These are phyloP conservation scores for Spodoptera frugiperda DNA, from an alignment of 1,140 invertebrate species.

Conservation along the genomic window DNA sequence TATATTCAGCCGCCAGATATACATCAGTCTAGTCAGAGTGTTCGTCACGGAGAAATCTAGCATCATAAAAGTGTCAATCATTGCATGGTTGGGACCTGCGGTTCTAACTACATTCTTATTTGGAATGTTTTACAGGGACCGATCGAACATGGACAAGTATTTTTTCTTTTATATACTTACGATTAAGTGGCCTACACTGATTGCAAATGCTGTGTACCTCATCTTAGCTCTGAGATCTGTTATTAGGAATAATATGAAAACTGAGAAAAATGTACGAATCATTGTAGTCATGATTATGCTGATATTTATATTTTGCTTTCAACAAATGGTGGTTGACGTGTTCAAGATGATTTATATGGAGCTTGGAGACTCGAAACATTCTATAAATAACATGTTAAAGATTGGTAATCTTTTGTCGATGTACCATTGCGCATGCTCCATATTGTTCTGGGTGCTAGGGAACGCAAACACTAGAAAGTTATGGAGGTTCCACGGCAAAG, in stretches of 20 bases:
- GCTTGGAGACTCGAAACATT: constrained; percentile 38
- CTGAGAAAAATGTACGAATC: constrained; percentile 64
- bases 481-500: constrained; percentile 63
- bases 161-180: constrained; percentile 63
- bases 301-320: constrained; percentile 73
- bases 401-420: constrained; percentile 63
- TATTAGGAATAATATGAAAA: constrained; percentile 62
- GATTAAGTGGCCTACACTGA: constrained; percentile 74
- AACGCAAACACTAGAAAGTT: constrained; percentile 72
- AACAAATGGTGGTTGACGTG: constrained; percentile 70
- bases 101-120: constrained; percentile 53
- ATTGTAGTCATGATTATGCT: constrained; percentile 70
- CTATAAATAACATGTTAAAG: constrained; percentile 50
- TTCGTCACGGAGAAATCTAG: constrained; percentile 56
- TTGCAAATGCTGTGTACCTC: constrained; percentile 66
- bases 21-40: constrained; percentile 73
- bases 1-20: constrained; percentile 75
- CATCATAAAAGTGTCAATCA: constrained; percentile 62
- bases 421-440: constrained; percentile 76
- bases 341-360: constrained; percentile 63
- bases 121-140: constrained; percentile 48
- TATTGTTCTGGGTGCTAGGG: constrained; percentile 79
- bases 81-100: constrained; percentile 65
- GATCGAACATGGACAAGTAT: constrained; percentile 46
- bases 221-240: constrained; percentile 65